Conservation (phyloP, 2,888 invertebrate species). For the Brachycybe producta region DNA sequence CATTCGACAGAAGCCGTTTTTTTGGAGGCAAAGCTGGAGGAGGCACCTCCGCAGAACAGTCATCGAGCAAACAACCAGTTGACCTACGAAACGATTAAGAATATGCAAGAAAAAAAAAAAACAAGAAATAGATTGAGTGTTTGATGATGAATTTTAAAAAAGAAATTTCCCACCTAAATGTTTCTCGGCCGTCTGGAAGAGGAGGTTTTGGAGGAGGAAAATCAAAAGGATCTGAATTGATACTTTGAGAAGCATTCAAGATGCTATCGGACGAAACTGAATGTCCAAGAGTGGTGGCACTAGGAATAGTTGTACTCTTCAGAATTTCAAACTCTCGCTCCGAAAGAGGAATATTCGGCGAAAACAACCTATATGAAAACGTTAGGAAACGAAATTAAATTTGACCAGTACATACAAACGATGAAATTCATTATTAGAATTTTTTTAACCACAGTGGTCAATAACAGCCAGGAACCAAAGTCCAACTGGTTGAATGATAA, state of each 20-base stretch:
- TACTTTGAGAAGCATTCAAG: slow-evolving; percentile 22
- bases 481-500: too few species aligned
- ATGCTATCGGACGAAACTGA: slow-evolving; percentile 30
- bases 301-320: not conserved
- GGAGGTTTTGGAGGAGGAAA: slow-evolving; percentile 77
- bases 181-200: slow-evolving; percentile 42
- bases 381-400: too few species aligned
- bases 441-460: too few species aligned
- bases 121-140: too few species aligned
- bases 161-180: not conserved
- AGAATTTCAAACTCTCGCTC: not conserved
- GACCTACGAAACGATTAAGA: too few species aligned
- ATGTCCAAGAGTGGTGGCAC: slow-evolving; percentile 20
- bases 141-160: too few species aligned
- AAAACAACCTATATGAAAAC: too few species aligned
- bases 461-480: too few species aligned
- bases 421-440: too few species aligned
- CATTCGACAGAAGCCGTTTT: not conserved
- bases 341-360: too few species aligned
- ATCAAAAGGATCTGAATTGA: slow-evolving; percentile 16
- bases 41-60: slow-evolving; percentile 7
- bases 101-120: too few species aligned
- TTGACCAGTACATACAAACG: too few species aligned
- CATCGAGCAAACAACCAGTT: not conserved
- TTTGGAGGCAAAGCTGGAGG: slow-evolving; percentile 17